Base-by-base conservation (phyloP, 2,797 vertebrate species). In the Lepilemur septentrionalis region DNA sequence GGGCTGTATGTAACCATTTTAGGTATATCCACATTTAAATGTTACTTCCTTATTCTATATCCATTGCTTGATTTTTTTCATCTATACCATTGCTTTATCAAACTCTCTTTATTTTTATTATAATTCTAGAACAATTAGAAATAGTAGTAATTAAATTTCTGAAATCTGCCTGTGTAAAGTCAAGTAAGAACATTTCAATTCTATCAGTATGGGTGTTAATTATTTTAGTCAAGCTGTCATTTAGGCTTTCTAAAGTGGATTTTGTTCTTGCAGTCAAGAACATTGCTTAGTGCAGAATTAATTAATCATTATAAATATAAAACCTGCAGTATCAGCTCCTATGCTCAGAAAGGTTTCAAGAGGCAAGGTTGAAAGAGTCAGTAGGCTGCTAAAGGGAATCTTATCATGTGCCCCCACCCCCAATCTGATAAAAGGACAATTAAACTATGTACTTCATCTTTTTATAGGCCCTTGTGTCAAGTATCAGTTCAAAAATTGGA, bases 261-360 rank as follows among this genome's bases (percentile, higher is more conserved):
- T 98, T 98, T 99, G 98, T 98, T 98, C 98, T 98, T 98, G 97
- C 98, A 98, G 98, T 99, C 98, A 98, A 98, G 99, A 98, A 99
- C 99, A 98, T 98, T 99, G 98, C 98, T 99, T 99, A 98, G 98
- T 97, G 98, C 98, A 98, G 98, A 99, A 99, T 99, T 99, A 99
- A 99, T 99, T 99, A 99, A 99, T 99, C 98, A 99, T 99, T 99
- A 99, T 99, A 99, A 99, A 98, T 98, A 99, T 98, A 98, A 99
- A 99, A 99, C 98, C 98, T 99, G 98, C 99, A 98, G 98, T 98
- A 99, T 99, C 99, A 98, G 99, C 98, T 98, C 96, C 98, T 98
- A 96, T 70, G 94, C 98, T 99, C 98, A 98, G 98, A 98, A 98
- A 98, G 98, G 98, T 98, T 99, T 99, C 98, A 98, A 99, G 98